Evolutionary conservation across 2,113 vertebrate species (phyloP).

Genomic region (Festucalex cinctus): DNA sequence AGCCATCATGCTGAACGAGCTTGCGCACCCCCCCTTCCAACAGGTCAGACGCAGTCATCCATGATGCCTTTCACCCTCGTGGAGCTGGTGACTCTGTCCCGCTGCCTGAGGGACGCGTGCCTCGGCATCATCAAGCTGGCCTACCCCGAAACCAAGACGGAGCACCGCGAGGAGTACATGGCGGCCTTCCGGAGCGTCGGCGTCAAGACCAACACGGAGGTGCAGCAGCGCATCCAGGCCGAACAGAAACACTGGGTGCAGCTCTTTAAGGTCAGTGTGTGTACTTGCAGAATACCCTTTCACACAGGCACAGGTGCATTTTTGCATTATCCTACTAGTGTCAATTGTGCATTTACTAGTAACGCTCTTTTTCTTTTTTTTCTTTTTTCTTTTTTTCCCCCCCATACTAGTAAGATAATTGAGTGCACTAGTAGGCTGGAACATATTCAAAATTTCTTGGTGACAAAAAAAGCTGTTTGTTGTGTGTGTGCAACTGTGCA

Average conservation of each 20-base stretch:
- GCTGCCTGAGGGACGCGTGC: slow-evolving; percentile 91
- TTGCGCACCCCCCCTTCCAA: no score
- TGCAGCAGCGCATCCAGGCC: slow-evolving; percentile 86
- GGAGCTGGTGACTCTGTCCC: slow-evolving; percentile 88
- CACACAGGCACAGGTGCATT: no score
- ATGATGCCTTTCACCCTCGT: slow-evolving; percentile 96
- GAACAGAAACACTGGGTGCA: slow-evolving; percentile 96
- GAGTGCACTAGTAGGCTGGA: no score
- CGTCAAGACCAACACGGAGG: slow-evolving; percentile 82
- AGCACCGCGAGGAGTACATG: slow-evolving; percentile 90
- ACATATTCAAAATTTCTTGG: no score
- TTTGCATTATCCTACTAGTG: no score
- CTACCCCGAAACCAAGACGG: slow-evolving; percentile 90
- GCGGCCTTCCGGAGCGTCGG: slow-evolving; percentile 89
- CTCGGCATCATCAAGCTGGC: slow-evolving; percentile 96
- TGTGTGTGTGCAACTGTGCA: no score
- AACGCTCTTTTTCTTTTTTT: no score
- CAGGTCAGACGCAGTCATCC: slow-evolving; percentile 85
- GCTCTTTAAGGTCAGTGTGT: slow-evolving; percentile 86
- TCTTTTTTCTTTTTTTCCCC: no score
- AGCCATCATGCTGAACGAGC: not conserved
- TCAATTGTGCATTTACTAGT: no score
- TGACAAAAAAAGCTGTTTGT: no score
- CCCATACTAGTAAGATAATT: no score
- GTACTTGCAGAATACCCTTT: not conserved